Percentiles rank a stretch among this genome's conserved stretches.
These are phyloP conservation scores for Miniopterus natalensis DNA, from an alignment of 2,113 vertebrate genomes.

Conservation along the genomic window DNA sequence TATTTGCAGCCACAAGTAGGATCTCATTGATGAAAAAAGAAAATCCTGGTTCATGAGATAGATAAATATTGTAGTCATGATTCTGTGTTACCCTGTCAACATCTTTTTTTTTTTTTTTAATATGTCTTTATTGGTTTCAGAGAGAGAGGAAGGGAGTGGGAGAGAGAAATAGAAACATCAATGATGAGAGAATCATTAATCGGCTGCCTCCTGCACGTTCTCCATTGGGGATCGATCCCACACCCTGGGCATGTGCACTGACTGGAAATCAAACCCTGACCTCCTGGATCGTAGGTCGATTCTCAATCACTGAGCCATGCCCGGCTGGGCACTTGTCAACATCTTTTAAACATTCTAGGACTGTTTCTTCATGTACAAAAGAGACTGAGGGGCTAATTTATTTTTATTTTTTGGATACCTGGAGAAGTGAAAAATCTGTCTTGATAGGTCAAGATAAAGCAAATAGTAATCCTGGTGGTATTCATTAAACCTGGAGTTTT, in stretches of 20 bases:
- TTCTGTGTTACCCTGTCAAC: not conserved
- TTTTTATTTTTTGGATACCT: not conserved
- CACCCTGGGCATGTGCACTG: too few species aligned
- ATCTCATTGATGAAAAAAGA: not conserved
- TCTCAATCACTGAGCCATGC: too few species aligned
- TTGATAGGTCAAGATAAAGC: not conserved
- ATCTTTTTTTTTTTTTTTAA: not conserved
- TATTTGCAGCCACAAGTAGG: not conserved
- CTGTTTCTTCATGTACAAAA: not conserved
- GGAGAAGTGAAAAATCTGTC: not conserved
- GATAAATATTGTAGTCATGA: not conserved
- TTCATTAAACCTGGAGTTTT: not conserved
- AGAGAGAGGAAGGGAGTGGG: too few species aligned
- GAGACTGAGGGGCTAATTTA: not conserved
- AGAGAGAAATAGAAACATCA: too few species aligned
- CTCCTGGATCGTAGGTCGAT: too few species aligned
- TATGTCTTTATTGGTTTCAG: too few species aligned
- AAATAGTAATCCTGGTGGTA: not conserved
- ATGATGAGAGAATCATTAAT: too few species aligned
- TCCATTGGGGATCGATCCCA: too few species aligned
- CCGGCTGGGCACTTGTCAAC: too few species aligned
- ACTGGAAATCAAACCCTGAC: too few species aligned
- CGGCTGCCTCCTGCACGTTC: too few species aligned
- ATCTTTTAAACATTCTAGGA: not conserved
- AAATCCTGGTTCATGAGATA: not conserved